Evolutionary conservation across 2,797 vertebrate species (phyloP).

Genomic region (Neomorphus geoffroyi): DNA sequence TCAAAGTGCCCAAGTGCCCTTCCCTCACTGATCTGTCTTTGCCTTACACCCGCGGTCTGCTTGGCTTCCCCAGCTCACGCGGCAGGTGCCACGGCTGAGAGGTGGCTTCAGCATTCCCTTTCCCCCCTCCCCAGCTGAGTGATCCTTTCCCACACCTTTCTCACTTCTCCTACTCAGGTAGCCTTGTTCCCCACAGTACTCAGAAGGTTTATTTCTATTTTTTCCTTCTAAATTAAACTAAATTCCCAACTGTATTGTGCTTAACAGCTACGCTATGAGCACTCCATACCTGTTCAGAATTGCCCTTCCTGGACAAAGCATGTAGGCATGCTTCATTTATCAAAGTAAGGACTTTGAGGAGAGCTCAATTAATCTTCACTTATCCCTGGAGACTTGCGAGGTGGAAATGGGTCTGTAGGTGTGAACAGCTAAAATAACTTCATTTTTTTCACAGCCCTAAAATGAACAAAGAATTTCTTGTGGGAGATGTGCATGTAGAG

Average conservation of each 20-base stretch:
- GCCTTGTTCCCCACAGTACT: not conserved
- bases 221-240: not conserved
- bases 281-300: not conserved
- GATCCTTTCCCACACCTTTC: not conserved
- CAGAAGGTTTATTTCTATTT: constrained; percentile 17
- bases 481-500: not conserved
- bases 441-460: not conserved
- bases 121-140: not conserved
- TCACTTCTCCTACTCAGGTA: not conserved
- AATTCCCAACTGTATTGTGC: not conserved
- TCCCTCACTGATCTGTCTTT: not conserved
- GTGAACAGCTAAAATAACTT: constrained; percentile 17
- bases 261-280: not conserved
- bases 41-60: not conserved
- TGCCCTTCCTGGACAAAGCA: not conserved
- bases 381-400: not conserved
- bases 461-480: not conserved
- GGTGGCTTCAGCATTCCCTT: not conserved
- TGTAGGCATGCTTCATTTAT: not conserved
- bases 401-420: not conserved
- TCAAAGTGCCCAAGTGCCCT: not conserved
- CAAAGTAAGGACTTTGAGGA: not conserved
- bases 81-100: not conserved
- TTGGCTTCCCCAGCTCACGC: not conserved
- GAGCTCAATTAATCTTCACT: constrained; percentile 33